Evolutionary conservation across 2,113 vertebrate genomes (phyloP).

Genomic region (Phainopepla nitens): DNA sequence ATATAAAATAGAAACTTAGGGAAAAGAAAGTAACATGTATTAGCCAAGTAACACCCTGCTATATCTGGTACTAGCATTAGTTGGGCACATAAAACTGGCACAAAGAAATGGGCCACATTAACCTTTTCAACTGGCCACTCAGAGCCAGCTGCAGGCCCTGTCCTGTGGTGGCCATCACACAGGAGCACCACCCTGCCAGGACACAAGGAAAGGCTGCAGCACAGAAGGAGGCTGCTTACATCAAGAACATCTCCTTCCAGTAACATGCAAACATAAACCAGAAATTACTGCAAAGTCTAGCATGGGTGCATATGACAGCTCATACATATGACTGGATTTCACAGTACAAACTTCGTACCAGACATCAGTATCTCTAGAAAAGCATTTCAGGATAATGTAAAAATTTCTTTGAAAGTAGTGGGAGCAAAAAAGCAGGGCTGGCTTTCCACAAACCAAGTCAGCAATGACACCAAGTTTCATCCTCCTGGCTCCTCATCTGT

Average conservation of each 20-base stretch:
- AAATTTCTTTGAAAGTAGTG: neutral
- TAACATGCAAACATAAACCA: neutral
- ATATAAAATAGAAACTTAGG: neutral
- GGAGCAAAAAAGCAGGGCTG: neutral
- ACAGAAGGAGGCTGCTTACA: neutral
- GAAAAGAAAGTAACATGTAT: neutral
- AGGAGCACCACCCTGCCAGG: neutral
- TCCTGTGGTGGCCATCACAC: rapidly evolving
- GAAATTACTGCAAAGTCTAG: neutral
- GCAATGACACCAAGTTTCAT: neutral
- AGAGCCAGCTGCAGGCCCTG: neutral
- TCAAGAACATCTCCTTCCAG: rapidly evolving
- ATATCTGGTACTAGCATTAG: neutral
- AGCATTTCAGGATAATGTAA: neutral
- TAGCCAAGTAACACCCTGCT: neutral
- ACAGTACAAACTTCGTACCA: neutral
- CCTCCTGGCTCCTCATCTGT: neutral
- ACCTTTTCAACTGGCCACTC: neutral
- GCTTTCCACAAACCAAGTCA: neutral
- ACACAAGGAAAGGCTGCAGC: neutral
- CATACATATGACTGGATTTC: no score
- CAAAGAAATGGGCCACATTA: neutral
- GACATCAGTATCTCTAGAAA: neutral
- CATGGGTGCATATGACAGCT: neutral
- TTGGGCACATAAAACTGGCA: neutral